Evolutionary conservation across 2,797 vertebrate species (phyloP).

Genomic region (Vultur gryphus): DNA sequence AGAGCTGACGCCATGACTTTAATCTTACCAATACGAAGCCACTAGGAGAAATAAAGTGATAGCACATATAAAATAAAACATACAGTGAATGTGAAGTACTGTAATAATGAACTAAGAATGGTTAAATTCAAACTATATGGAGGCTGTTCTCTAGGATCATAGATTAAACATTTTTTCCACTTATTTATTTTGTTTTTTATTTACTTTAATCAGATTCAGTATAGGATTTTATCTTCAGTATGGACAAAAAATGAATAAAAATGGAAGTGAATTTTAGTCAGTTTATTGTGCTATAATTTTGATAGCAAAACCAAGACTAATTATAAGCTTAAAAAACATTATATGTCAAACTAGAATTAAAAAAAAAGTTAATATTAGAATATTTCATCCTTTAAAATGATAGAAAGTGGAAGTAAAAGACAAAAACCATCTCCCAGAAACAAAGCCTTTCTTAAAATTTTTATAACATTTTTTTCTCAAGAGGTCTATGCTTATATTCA

Average conservation of each 20-base stretch:
- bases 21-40: background rate
- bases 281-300: constrained; percentile 32
- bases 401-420: constrained; percentile 14
- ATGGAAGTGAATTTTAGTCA: constrained; percentile 1
- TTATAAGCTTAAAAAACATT: background rate
- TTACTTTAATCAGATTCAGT: background rate
- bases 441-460: constrained; percentile 28
- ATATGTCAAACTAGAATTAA: background rate
- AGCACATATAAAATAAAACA: background rate
- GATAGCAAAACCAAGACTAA: background rate
- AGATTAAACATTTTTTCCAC: background rate
- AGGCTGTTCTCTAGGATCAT: background rate
- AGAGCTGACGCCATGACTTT: background rate
- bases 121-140: background rate
- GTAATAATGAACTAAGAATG: background rate
- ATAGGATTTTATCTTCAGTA: background rate
- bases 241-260: background rate
- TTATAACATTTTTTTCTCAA: background rate
- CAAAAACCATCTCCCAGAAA: constrained; percentile 21
- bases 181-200: background rate
- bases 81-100: background rate
- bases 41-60: background rate
- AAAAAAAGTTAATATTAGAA: background rate
- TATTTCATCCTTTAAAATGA: constrained; percentile 8
- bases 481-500: background rate